Evolutionary conservation across 2,888 invertebrate species (phyloP).

Genomic region (Drosophila mimica): DNA sequence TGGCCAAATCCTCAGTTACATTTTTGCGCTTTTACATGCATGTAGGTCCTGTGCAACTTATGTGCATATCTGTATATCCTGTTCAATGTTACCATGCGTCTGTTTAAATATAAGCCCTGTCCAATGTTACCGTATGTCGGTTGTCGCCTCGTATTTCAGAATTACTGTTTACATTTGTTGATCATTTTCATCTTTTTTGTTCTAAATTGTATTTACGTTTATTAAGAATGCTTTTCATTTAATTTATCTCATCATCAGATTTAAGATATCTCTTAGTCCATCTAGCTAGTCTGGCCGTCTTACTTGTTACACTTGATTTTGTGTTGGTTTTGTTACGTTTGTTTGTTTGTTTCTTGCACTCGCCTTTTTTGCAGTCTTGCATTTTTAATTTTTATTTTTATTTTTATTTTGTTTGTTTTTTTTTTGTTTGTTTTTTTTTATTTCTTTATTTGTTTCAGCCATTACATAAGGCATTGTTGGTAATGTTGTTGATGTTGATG

Average conservation of each 20-base stretch:
- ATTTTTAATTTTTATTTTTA: slow-evolving; percentile 20
- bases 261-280: background rate
- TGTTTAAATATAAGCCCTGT: background rate
- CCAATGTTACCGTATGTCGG: background rate
- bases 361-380: slow-evolving; percentile 64
- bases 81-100: background rate
- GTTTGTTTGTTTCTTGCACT: slow-evolving; percentile 63
- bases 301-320: slow-evolving; percentile 47
- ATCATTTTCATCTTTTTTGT: background rate
- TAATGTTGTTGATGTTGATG: slow-evolving; percentile 26
- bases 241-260: background rate
- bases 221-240: background rate
- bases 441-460: slow-evolving; percentile 63
- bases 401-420: slow-evolving; percentile 7
- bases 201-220: background rate
- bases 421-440: slow-evolving; percentile 9
- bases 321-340: slow-evolving; percentile 43
- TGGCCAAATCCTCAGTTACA: slow-evolving; percentile 31
- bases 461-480: slow-evolving; percentile 43
- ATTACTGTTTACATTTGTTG: background rate
- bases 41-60: background rate
- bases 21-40: background rate
- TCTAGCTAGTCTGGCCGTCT: slow-evolving; percentile 8
- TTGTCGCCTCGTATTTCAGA: background rate
- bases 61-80: background rate